Percentiles rank a stretch among this genome's conserved stretches.
Evolutionary conservation across 2,888 invertebrate genomes (phyloP).

Genomic region (Eilema griseolum): DNA sequence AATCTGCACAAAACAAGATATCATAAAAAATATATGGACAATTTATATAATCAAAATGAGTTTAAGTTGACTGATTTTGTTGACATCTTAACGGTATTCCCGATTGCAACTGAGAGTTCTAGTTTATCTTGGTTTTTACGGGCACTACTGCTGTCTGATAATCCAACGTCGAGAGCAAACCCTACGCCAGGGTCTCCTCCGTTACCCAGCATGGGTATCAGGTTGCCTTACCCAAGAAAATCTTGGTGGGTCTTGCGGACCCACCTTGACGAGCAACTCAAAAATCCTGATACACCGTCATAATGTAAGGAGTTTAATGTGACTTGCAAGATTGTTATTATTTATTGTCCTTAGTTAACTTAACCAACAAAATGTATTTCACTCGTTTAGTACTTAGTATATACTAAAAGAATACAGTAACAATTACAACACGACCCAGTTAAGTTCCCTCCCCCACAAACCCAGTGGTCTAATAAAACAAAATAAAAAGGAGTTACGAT

Average conservation of each 20-base stretch:
- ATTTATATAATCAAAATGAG: no score
- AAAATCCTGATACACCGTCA: neutral
- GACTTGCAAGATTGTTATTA: neutral
- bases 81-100: no score
- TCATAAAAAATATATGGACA: no score
- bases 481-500: constrained; percentile 79
- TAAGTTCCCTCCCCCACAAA: constrained; percentile 28
- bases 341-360: neutral
- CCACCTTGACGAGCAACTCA: no score
- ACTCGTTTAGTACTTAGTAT: neutral
- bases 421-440: constrained; percentile 13
- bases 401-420: constrained; percentile 7
- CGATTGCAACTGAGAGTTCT: no score
- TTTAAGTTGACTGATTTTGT: neutral
- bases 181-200: neutral
- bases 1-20: no score
- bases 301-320: neutral
- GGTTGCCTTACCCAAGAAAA: no score
- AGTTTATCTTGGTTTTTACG: no score
- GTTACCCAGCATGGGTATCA: no score
- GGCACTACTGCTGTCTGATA: neutral
- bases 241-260: neutral
- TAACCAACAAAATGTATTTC: neutral
- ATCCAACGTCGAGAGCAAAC: neutral
- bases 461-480: constrained; percentile 63